Evolutionary conservation across 2,888 invertebrate species (phyloP), one percentile per base, ranked within the genome.

Genomic region (Drosophila rellima): DNA sequence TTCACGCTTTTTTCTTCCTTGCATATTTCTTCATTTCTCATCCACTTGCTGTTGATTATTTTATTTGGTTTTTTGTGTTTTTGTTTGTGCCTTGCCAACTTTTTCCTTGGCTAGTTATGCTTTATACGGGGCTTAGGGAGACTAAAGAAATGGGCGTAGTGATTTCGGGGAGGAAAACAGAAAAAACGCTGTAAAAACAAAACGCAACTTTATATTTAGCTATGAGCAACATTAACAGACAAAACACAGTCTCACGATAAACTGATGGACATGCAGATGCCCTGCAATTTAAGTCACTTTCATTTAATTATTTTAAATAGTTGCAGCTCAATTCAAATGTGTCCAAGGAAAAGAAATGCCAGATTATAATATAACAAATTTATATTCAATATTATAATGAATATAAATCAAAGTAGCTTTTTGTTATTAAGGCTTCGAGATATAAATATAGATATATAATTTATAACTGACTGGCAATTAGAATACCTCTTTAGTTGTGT

Each of bases 171-270:
- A 18, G 17, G 2, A 15, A 74, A 78, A 70, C 76, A 73, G 81
- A 80, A 80, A 81, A 81, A 85, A 89, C 81, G 83, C 75, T 80
- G 74, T 63, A 78, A 86, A 88, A 90, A 86, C 79, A 80, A 90
- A 88, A 88, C 84, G 84, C 76, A 90, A 84, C 76, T 79, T 84
- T 80, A 72, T 74, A 56, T 67, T 75, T 70, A 11, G 79, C 77
- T 56, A 60, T 54, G 70, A 71, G 77, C 67, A 60, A 69, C 62
- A 82, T 80, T 74, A 68, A 64, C 60, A 73, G 39, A 79, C 45
- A 50, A 70, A 60, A 48, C 11, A 65, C n/a, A 33, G 33, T 7
- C 20, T 3, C 8, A 15, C 10, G 7, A 17, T 0, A 13, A 10
- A 3, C 6, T n/a, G 45, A n/a, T 11, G 10, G 20, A 61, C 61